phyloP scores from a whole-genome alignment of 2,888 invertebrate genomes.

The Sesia apiformis region DNA sequence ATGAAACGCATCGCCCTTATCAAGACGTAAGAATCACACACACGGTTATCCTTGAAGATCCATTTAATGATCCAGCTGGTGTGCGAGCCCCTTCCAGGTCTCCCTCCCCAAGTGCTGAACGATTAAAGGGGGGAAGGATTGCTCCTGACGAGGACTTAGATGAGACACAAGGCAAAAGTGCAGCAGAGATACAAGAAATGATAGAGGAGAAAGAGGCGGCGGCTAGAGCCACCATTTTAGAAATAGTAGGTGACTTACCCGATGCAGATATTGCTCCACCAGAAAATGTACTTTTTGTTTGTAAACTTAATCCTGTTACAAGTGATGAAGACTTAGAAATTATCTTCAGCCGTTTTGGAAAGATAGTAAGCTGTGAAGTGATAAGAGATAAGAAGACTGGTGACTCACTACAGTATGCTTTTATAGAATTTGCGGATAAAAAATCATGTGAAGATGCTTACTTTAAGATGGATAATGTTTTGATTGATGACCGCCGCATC shows the following conservation, averaged over 20 bases:
- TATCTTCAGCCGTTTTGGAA: conserved; percentile 97
- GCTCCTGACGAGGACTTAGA: conserved; percentile 96
- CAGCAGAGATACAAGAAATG: conserved; percentile 89
- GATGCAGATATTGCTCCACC: conserved; percentile 98
- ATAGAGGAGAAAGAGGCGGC: conserved; percentile 94
- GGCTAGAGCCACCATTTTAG: conserved; percentile 96
- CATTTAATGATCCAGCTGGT: conserved; percentile 90
- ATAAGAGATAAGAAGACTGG: conserved; percentile 94
- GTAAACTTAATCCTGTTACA: conserved; percentile 98
- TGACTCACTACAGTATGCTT: conserved; percentile 98
- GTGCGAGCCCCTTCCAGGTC: conserved; percentile 87
- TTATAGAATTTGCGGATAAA: conserved; percentile 95
- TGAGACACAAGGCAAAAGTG: conserved; percentile 89
- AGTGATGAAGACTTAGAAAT: conserved; percentile 97
- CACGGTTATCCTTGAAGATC: conserved; percentile 96
- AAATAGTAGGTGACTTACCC: conserved; percentile 98
- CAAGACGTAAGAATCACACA: conserved; percentile 97
- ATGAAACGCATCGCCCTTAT: conserved; percentile 91
- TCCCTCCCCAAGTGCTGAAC: conserved; percentile 90
- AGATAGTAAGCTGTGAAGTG: conserved; percentile 95
- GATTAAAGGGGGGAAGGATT: conserved; percentile 88
- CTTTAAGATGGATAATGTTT: conserved; percentile 99
- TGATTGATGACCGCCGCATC: conserved; percentile 98
- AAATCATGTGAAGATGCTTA: conserved; percentile 97
- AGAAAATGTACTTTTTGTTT: conserved; percentile 99